Percentiles rank a stretch among this genome's conserved stretches.
Conservation (phyloP, 2,113 vertebrate genomes). For the Paradoxurus hermaphroditus region DNA sequence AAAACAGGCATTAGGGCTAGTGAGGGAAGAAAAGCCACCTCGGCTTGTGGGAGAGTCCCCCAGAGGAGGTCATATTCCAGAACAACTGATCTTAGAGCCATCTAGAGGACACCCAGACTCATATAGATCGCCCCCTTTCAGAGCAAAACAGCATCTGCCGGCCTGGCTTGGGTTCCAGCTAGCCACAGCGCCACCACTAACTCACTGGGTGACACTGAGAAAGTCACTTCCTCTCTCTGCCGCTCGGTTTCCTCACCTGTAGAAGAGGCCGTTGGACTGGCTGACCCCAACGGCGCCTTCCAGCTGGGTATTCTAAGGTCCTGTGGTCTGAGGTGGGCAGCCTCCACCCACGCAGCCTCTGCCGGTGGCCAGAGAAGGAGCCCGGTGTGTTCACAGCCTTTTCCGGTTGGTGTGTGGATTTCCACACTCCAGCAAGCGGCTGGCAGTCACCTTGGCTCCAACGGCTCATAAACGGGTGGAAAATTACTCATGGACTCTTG, state of each 20-base stretch:
- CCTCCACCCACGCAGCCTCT: not conserved
- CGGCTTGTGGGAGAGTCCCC: not conserved
- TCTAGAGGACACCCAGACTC: not conserved
- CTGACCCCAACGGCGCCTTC: not conserved
- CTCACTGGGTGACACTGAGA: not conserved
- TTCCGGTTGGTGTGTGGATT: not conserved
- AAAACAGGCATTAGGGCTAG: not conserved
- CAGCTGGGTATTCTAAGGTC: not conserved
- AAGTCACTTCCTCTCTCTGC: not conserved
- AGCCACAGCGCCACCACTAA: not conserved
- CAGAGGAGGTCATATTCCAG: not conserved
- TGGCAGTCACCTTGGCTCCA: slow-evolving; percentile 52
- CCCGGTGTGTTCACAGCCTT: not conserved
- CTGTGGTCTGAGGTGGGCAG: not conserved
- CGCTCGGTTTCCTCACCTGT: not conserved
- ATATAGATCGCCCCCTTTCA: not conserved
- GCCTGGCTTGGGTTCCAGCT: not conserved
- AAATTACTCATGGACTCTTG: slow-evolving; percentile 74
- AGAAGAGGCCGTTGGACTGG: not conserved
- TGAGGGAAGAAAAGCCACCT: not conserved
- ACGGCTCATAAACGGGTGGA: slow-evolving; percentile 66
- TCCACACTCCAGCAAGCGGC: not conserved
- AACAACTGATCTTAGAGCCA: not conserved
- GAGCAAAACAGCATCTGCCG: not conserved
- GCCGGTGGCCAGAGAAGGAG: not conserved